Evolutionary conservation across 2,113 vertebrate species (phyloP).

Genomic region (Osmerus eperlanus): DNA sequence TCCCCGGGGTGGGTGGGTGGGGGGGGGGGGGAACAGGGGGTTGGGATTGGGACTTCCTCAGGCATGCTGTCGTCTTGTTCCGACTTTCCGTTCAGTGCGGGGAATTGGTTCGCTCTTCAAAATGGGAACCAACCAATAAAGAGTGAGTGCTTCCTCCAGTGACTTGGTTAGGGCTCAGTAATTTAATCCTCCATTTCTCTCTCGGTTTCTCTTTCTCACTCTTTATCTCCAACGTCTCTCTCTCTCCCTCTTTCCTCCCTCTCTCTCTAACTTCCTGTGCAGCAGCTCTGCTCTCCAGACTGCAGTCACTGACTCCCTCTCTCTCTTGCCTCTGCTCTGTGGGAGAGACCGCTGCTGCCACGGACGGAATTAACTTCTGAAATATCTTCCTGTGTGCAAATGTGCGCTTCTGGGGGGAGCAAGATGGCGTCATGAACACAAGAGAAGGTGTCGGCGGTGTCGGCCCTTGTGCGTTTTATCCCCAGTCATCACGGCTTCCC

Average conservation of each 20-base stretch:
- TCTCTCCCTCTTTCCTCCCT: neutral
- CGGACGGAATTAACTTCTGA: conserved; percentile 13
- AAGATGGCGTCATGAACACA: conserved; percentile 15
- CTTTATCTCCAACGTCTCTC: neutral
- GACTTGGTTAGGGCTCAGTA: conserved; percentile 23
- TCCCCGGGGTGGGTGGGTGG: neutral
- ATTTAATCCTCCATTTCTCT: conserved; percentile 11
- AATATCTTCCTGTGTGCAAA: conserved; percentile 25
- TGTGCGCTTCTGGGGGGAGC: neutral
- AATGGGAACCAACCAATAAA: conserved; percentile 36
- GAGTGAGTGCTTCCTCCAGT: conserved; percentile 28
- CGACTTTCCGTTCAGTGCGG: neutral
- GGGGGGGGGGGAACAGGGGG: neutral
- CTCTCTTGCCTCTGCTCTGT: neutral
- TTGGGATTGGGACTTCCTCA: conserved; percentile 1
- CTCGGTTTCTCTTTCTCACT: neutral
- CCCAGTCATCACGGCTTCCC: conserved; percentile 36
- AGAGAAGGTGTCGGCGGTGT: conserved; percentile 33
- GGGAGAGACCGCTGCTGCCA: neutral
- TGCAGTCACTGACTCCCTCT: conserved; percentile 22
- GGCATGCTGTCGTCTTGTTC: conserved; percentile 8
- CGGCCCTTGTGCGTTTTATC: conserved; percentile 25
- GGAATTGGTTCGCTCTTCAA: conserved; percentile 28
- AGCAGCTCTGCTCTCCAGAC: conserved; percentile 15
- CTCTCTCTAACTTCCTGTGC: neutral